Evolutionary conservation across 2,113 vertebrate genomes (phyloP).

Genomic region (Suricata suricatta): DNA sequence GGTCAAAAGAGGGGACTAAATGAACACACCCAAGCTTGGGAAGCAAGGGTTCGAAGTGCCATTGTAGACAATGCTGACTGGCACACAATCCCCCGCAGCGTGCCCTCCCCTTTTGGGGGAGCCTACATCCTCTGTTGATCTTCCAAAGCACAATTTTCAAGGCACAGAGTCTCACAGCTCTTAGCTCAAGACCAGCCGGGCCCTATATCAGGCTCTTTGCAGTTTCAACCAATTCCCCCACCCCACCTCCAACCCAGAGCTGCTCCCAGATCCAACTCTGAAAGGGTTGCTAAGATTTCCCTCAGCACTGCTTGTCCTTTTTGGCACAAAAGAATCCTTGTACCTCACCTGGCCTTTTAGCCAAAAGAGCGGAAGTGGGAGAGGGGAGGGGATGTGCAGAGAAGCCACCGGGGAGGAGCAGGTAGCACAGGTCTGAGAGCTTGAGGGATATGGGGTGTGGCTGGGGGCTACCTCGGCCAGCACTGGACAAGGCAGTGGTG

Average conservation of each 20-base stretch:
- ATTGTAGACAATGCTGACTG: not conserved
- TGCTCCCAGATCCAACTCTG: slow-evolving; percentile 6
- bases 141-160: slow-evolving; percentile 33
- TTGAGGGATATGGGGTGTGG: accelerated
- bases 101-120: not conserved
- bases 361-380: not conserved
- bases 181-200: not conserved
- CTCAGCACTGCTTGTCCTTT: not conserved
- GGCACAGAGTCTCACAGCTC: not conserved
- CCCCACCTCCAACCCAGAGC: not conserved
- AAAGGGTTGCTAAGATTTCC: not conserved
- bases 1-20: not conserved
- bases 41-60: not conserved
- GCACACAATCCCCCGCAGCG: not conserved
- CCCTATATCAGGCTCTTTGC: not conserved
- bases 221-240: not conserved
- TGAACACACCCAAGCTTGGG: not conserved
- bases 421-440: accelerated
- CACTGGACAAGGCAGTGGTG: accelerated
- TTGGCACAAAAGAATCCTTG: not conserved
- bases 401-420: not conserved
- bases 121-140: not conserved
- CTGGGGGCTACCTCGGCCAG: not conserved
- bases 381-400: not conserved
- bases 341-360: not conserved